Evolutionary conservation across 2,888 invertebrate species (phyloP).

Genomic region (Horisme vitalbata): DNA sequence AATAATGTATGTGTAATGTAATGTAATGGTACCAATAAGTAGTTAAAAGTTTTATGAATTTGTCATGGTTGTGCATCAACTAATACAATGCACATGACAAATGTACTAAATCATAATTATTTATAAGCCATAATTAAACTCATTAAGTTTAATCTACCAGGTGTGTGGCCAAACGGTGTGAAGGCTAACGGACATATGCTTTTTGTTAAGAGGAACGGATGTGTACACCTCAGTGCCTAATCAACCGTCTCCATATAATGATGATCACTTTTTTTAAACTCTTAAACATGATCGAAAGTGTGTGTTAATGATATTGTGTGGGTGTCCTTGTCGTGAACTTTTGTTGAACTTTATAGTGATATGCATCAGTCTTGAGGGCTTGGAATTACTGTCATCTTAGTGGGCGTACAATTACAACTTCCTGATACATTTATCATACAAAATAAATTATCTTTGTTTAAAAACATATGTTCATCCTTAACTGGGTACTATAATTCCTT

Average conservation of each 20-base stretch:
- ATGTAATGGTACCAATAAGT: no score
- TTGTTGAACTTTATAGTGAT: constrained; percentile 28
- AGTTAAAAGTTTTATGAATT: no score
- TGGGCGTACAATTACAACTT: not conserved
- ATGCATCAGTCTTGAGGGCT: constrained; percentile 9
- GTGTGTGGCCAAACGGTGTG: constrained; percentile 45
- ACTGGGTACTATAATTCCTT: no score
- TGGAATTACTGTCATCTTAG: constrained; percentile 15
- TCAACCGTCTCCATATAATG: constrained; percentile 48
- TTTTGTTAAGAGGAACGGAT: constrained; percentile 61
- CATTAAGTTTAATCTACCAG: constrained; percentile 8
- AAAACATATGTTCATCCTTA: no score
- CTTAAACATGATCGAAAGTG: constrained; percentile 65
- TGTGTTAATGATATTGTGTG: constrained; percentile 25
- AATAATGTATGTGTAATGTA: no score
- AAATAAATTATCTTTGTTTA: no score
- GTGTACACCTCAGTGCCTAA: constrained; percentile 55
- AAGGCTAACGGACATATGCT: constrained; percentile 64
- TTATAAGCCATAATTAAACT: not conserved
- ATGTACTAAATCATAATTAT: not conserved
- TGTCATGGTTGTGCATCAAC: no score
- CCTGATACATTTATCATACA: no score
- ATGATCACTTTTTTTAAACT: constrained; percentile 43
- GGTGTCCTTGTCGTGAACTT: constrained; percentile 37
- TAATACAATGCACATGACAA: no score